These are phyloP conservation scores for Stichopus horrens DNA, from an alignment of 53 echinoderm and acorn worm genomes.

Conservation along the genomic window DNA sequence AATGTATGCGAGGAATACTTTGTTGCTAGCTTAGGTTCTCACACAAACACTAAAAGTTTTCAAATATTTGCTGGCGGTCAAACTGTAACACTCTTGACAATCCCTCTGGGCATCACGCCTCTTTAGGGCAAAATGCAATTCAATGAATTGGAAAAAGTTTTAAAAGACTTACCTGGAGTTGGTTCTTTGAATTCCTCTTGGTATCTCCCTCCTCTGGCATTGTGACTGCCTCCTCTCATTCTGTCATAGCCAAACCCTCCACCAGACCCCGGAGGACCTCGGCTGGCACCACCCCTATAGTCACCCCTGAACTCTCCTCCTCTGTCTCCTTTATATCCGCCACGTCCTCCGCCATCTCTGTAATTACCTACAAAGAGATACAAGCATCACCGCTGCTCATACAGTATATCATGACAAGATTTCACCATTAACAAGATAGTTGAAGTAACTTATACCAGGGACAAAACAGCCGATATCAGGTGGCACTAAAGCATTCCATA, in stretches of 20 bases:
- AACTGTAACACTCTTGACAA: too few species aligned
- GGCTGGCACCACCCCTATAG: slow-evolving; percentile 21
- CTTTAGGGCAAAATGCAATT: background rate
- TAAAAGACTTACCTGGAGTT: slow-evolving; percentile 60
- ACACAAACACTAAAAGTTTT: too few species aligned
- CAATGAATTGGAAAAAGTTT: background rate
- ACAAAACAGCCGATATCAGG: too few species aligned
- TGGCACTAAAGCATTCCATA: too few species aligned
- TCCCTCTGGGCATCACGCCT: too few species aligned
- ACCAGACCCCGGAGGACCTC: slow-evolving; percentile 32
- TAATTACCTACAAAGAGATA: slow-evolving; percentile 1
- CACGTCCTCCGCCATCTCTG: slow-evolving; percentile 50
- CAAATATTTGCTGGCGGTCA: too few species aligned
- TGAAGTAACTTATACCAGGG: too few species aligned
- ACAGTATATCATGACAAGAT: too few species aligned
- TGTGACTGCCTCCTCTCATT: slow-evolving; percentile 51
- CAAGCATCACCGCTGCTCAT: too few species aligned
- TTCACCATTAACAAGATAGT: too few species aligned
- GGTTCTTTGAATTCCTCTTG: slow-evolving; percentile 72
- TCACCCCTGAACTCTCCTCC: slow-evolving; percentile 44
- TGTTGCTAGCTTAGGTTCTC: too few species aligned
- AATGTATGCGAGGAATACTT: too few species aligned
- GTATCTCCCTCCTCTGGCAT: slow-evolving; percentile 44
- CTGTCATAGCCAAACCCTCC: slow-evolving; percentile 28
- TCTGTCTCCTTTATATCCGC: slow-evolving; percentile 60